Base-by-base conservation (phyloP, 2,113 vertebrate species). In the Pangasianodon hypophthalmus region DNA sequence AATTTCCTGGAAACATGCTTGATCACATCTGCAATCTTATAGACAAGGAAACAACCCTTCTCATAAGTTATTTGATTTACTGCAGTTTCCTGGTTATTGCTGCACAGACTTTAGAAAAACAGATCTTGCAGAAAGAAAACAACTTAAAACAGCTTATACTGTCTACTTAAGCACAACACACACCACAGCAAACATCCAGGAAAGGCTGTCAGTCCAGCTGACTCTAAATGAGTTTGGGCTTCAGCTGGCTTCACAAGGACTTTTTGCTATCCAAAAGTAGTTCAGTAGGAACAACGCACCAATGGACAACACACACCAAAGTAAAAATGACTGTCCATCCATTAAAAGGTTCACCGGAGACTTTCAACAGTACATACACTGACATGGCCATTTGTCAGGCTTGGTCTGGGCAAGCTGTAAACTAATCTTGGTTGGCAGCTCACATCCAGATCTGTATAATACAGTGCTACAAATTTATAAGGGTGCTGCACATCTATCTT, bases 361-460 rank as follows among this genome's bases (percentile, higher is more conserved):
- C 26, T 64, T 48, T n/a, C 44, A 83, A 44, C 32, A 85, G 37
- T 29, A 46, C 37, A 29, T 14, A 85, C 5, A 5, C 21, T 85
- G 58, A 85, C 58, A 85, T 29, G 37, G 8, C 58, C 58, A 85
- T 85, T 44, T 48, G 14, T 85, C 62, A 69, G 44, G 62, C 84
- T 69, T 14, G 2, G 26, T 19, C 44, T 50, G 29, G n/a, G 60
- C 29, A 11, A 50, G 62, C 29, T 85, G 46, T 69, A 85, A 85
- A 85, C 84, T 85, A 85, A 85, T 85, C 62, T 11, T 69, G 84
- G 62, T 21, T 52, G 84, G 14, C 44, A 19, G 29, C 7, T 85
- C 16, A n/a, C 44, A 85, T 48, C 84, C 62, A 46, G 18, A 69
- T 48, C 44, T 85, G 44, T 85, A 85, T 11, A 85, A 46, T 85